A percentile compares a stretch with the other conserved stretches of the same genome.
These are phyloP conservation scores for Archivesica marissinica DNA, from an alignment of 1,140 invertebrate genomes.

Conservation along the genomic window DNA sequence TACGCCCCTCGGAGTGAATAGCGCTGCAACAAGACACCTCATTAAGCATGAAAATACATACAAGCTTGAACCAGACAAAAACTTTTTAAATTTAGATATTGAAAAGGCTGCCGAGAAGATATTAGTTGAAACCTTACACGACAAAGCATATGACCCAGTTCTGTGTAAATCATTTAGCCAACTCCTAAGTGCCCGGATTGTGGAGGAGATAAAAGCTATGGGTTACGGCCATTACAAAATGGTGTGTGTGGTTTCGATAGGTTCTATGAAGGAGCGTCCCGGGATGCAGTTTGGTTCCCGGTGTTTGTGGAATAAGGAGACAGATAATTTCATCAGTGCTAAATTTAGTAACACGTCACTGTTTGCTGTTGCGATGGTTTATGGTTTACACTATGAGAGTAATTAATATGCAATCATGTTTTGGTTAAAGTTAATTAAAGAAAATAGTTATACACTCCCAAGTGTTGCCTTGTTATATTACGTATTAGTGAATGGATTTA, in stretches of 20 bases:
- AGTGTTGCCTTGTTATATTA: no score
- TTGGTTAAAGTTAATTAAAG: no score
- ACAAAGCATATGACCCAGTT: slow-evolving; percentile 72
- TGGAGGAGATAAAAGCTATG: slow-evolving; percentile 75
- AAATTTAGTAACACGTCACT: slow-evolving; percentile 80
- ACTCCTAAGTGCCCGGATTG: slow-evolving; percentile 70
- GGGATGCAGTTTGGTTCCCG: slow-evolving; percentile 81
- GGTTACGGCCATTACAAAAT: slow-evolving; percentile 78
- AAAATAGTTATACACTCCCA: no score
- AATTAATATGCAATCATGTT: no score
- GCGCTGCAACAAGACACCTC: background rate
- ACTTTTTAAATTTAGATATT: slow-evolving; percentile 69
- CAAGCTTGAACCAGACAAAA: slow-evolving; percentile 68
- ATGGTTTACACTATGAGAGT: slow-evolving; percentile 81
- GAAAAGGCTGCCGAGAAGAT: slow-evolving; percentile 74
- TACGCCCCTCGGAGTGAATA: slow-evolving; percentile 6
- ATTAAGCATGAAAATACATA: slow-evolving; percentile 70
- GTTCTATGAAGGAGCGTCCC: slow-evolving; percentile 77
- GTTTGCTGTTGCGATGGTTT: slow-evolving; percentile 82
- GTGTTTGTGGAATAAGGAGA: slow-evolving; percentile 82
- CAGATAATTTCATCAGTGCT: slow-evolving; percentile 81
- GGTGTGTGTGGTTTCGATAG: slow-evolving; percentile 79
- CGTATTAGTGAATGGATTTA: no score
- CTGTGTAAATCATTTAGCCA: slow-evolving; percentile 74
- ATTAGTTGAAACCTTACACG: slow-evolving; percentile 69